These are phyloP conservation scores for Trichonephila inaurata DNA, from an alignment of 1,140 invertebrate genomes.

Conservation along the genomic window DNA sequence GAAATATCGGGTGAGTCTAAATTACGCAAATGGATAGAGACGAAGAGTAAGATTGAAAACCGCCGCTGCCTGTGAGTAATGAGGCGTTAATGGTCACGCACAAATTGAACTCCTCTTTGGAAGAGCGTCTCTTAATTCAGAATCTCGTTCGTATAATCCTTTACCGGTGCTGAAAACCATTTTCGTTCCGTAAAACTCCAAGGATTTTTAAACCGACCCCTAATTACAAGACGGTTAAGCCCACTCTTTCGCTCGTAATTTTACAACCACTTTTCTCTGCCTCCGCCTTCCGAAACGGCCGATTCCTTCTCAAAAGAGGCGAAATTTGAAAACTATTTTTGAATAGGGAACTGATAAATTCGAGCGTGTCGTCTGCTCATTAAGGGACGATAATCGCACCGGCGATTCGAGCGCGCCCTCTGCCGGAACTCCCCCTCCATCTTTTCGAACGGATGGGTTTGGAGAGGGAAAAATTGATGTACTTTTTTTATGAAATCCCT, in stretches of 20 bases:
- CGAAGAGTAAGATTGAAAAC: neutral
- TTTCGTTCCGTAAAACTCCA: neutral
- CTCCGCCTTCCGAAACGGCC: neutral
- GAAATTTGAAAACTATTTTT: conserved; percentile 42
- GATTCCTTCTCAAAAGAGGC: neutral
- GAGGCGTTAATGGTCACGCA: neutral
- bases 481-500: neutral
- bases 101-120: neutral
- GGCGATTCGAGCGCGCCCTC: neutral
- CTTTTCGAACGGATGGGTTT: neutral
- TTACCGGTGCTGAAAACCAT: neutral
- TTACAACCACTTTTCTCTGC: neutral
- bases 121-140: neutral
- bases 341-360: conserved; percentile 23
- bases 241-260: neutral
- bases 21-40: neutral
- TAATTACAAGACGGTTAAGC: conserved; percentile 43
- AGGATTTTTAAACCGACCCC: conserved; percentile 38
- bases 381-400: conserved; percentile 36
- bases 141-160: conserved; percentile 18
- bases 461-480: neutral
- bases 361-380: conserved; percentile 49
- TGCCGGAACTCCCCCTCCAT: neutral
- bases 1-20: neutral
- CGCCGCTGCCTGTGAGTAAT: neutral